Evolutionary conservation across 2,888 invertebrate species (phyloP), one percentile per base, ranked within the genome.

Genomic region (Cryptocephalus primarius): DNA sequence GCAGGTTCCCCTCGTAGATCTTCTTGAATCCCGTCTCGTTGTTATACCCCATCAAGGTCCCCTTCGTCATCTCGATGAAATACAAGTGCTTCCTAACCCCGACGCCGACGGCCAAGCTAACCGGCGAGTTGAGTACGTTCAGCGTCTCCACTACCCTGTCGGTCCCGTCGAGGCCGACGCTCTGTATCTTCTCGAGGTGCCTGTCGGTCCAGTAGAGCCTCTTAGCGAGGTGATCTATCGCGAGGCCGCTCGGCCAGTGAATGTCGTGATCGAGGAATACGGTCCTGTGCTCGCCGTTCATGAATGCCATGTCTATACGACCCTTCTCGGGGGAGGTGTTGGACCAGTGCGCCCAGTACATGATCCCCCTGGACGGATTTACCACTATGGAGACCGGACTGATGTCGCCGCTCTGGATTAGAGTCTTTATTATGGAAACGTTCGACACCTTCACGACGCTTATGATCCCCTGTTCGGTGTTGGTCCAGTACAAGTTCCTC

Each of bases 401-500:
- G 62, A 66, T 72, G 63, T 72, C 72, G 58, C 64, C 71, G 13
- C 76, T 78, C 39, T 73, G 68, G 11, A 80, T 68, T 12, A 88
- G 67, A 10, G 77, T 77, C 57, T 75, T 75, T 8, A 75, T 66
- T 47, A 75, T 68, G 43, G 71, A 72, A 36, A 78, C 69, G 59
- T 79, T 77, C 32, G 73, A 73, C 48, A 88, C 64, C 33, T 77
- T 78, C 40, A 84, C 79, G 33, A 85, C 88, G 59, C 75, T 79
- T 52, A 91, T 76, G 44, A 75, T 75, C 47, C 82, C 79, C 54
- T 80, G 71, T 45, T 79, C 80, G 65, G 80, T 80, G 69, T 86
- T 87, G 44, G 86, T 85, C 87, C 89, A 91, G 72, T 87, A 93
- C 47, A 93, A 66, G 71, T 90, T 88, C 8, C 76, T 69, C 48